Evolutionary conservation across 2,113 vertebrate genomes (phyloP).

Genomic region (Paradoxurus hermaphroditus): DNA sequence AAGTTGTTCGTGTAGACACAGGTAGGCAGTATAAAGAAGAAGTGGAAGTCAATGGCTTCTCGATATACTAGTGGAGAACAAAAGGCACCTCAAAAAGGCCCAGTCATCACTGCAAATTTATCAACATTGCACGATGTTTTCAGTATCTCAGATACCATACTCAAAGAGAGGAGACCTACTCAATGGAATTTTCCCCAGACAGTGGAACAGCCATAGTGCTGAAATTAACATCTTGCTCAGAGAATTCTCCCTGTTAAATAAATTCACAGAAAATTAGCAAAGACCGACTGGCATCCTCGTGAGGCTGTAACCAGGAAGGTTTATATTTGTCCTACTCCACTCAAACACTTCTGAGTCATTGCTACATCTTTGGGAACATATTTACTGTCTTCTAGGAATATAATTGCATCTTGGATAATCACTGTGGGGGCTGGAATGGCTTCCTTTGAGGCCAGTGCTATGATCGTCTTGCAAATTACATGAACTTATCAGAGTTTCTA

Average conservation of each 20-base stretch:
- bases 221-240: not conserved
- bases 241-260: slow-evolving; percentile 18
- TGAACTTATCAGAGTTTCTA: not conserved
- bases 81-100: not conserved
- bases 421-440: not conserved
- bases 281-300: not conserved
- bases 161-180: not conserved
- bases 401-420: not conserved
- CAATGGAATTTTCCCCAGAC: not conserved
- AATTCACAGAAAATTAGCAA: not conserved
- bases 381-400: not conserved
- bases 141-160: not conserved
- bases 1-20: not conserved
- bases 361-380: not conserved
- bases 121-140: not conserved
- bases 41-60: not conserved
- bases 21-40: not conserved
- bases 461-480: not conserved
- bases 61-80: not conserved
- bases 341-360: not conserved
- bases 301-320: not conserved
- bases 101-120: not conserved
- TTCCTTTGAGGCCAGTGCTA: not conserved
- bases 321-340: not conserved
- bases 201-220: not conserved